Evolutionary conservation across 2,113 vertebrate species (phyloP).

Genomic region (Steatornis caripensis): DNA sequence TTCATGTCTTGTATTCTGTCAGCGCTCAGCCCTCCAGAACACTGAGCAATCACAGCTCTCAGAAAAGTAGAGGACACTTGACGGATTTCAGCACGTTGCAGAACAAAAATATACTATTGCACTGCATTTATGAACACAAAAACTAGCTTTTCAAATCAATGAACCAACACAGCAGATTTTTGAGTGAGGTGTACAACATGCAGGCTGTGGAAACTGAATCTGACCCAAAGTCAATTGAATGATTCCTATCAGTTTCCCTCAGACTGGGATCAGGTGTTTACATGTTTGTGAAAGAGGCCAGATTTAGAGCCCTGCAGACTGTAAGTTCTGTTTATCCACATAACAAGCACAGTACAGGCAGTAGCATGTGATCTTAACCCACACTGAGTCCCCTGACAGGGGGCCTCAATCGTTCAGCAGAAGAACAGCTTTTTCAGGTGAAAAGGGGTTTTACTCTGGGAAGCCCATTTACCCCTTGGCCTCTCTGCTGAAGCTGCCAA

Average conservation of each 20-base stretch:
- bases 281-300: not conserved
- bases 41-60: not conserved
- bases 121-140: not conserved
- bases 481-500: not conserved
- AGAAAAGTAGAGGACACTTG: not conserved
- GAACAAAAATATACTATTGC: not conserved
- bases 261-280: not conserved
- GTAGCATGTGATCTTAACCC: not conserved
- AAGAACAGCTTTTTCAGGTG: not conserved
- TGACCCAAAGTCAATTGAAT: not conserved
- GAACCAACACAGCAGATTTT: not conserved
- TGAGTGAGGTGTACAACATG: not conserved
- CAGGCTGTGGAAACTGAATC: not conserved
- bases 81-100: not conserved
- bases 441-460: not conserved
- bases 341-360: not conserved
- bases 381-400: not conserved
- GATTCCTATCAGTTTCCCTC: not conserved
- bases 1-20: not conserved
- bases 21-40: not conserved
- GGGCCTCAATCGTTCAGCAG: not conserved
- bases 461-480: not conserved
- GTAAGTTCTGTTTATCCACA: not conserved
- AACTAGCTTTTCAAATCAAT: not conserved
- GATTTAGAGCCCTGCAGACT: not conserved